Evolutionary conservation across 2,888 invertebrate species (phyloP).

Genomic region (Leptinotarsa juncta): DNA sequence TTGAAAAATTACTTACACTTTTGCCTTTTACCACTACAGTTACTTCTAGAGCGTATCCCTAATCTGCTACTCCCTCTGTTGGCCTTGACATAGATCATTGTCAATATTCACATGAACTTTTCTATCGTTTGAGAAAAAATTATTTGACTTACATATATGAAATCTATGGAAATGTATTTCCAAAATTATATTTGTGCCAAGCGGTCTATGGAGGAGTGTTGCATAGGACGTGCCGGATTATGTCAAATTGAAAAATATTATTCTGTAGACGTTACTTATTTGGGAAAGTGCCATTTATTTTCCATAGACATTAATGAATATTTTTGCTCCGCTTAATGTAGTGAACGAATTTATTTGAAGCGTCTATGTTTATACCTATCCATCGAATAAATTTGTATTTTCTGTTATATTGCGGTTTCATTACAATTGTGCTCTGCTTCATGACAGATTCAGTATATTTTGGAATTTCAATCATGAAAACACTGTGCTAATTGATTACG

Average conservation of each 20-base stretch:
- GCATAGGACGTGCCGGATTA: not conserved
- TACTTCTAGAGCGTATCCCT: no score
- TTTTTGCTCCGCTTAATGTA: constrained; percentile 39
- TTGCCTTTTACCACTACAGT: no score
- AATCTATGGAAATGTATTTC: not conserved
- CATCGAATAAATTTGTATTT: constrained; percentile 40
- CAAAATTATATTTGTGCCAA: constrained; percentile 1
- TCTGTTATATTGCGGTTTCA: no score
- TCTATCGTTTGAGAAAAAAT: no score
- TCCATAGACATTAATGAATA: constrained; percentile 35
- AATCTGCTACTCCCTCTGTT: no score
- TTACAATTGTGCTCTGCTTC: not conserved
- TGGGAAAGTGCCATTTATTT: constrained; percentile 29
- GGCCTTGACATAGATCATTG: no score
- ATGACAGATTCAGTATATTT: no score
- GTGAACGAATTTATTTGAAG: constrained; percentile 22
- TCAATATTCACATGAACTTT: no score
- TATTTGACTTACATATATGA: no score
- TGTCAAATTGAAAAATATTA: not conserved
- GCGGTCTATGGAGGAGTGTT: constrained; percentile 20
- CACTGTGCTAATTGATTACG: no score
- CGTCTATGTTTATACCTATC: constrained; percentile 29
- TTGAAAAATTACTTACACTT: no score
- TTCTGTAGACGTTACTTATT: not conserved
- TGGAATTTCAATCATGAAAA: no score